phyloP scores from a whole-genome alignment of 2,888 invertebrate genomes.

The Tryphoninae sp. region DNA sequence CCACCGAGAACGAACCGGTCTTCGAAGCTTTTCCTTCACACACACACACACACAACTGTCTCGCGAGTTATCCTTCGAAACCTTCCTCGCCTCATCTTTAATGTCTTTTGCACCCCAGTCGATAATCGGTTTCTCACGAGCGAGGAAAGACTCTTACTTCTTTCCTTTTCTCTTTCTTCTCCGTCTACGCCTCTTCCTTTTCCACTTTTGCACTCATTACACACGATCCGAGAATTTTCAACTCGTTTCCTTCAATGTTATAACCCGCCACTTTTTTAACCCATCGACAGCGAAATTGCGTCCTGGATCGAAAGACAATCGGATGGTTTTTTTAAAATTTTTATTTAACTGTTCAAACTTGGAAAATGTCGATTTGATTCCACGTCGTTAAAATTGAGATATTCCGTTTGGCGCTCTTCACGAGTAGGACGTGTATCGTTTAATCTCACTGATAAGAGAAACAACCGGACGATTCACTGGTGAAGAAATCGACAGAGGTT shows the following conservation, averaged over 20 bases:
- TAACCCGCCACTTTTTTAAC: slow-evolving; percentile 26
- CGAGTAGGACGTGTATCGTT: background rate
- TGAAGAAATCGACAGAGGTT: background rate
- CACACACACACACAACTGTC: slow-evolving; percentile 16
- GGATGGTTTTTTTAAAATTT: background rate
- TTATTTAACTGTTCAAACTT: background rate
- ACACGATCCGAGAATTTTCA: slow-evolving; percentile 57
- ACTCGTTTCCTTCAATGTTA: slow-evolving; percentile 34
- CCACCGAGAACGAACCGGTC: slow-evolving; percentile 53
- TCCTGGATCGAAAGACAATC: background rate
- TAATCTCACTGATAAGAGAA: background rate
- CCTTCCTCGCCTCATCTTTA: slow-evolving; percentile 26
- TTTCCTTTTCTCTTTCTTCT: slow-evolving; percentile 26
- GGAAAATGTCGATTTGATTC: background rate
- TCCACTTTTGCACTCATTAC: slow-evolving; percentile 64
- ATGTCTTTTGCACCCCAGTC: slow-evolving; percentile 49
- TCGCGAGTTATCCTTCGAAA: slow-evolving; percentile 43
- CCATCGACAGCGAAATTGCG: slow-evolving; percentile 35
- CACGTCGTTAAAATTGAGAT: background rate
- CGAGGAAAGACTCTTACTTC: background rate
- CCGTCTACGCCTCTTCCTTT: slow-evolving; percentile 50
- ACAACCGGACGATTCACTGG: background rate
- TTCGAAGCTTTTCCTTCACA: slow-evolving; percentile 57
- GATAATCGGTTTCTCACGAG: slow-evolving; percentile 62
- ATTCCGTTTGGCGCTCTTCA: background rate